Evolutionary conservation across 1,140 invertebrate genomes (phyloP), one percentile per base, ranked within the genome.

Genomic region (Lutraria rhynchaena): DNA sequence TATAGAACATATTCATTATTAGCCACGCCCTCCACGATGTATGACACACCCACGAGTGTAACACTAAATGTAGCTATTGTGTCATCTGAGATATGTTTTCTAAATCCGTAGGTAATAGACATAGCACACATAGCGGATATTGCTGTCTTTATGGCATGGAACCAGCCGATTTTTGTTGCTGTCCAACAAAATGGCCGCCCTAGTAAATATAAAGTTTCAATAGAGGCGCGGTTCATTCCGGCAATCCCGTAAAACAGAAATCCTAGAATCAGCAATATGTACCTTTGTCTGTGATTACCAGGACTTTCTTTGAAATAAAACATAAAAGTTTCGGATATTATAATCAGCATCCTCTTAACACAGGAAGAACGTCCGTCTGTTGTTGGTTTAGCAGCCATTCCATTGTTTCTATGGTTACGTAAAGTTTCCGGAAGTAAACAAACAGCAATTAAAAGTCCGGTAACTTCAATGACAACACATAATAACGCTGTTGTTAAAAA

Each of bases 181-280:
- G 55, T 37, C 77, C 77, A 81, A 70, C 77, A 81, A 60, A 81
- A 81, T 71, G 77, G 77, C 37, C 24, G 27, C 4, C 65, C 77
- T 37, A 81, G 35, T 31, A 70, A 63, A 29, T 81, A 81, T n/a
- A 81, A 51, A 11, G 58, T 55, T 24, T 81, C 77, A 27, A 71
- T 44, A 46, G 51, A 17, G 3, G 11, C n/a, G 0, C 77, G 53
- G 44, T 41, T 61, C 15, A 71, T 22, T 15, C 22, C 31, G 3
- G 65, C 27, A 0, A 70, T 70, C 1, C 35, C 44, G 5, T 60
- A n/a, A 44, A 81, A 81, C 11, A 70, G 33, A 35, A 70, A 81
- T 27, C 15, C 65, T 19, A 31, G 15, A 41, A 81, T 46, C 4
- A 81, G 55, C 49, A 81, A 60, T 11, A 70, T 49, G 49, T 81